Conservation (phyloP, 2,113 vertebrate species). For the Casuarius casuarius region DNA sequence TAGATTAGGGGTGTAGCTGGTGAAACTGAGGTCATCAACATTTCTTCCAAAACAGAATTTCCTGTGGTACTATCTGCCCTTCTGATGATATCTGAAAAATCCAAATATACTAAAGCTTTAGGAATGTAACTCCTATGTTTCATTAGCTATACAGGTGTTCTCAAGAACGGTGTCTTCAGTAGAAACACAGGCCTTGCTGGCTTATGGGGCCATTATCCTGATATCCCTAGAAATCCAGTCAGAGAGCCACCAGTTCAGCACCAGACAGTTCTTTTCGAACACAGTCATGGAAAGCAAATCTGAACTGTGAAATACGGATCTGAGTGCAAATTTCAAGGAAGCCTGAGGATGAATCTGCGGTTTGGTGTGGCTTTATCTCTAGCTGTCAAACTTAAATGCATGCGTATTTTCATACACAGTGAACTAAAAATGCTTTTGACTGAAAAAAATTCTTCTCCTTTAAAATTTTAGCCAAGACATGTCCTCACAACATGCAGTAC, state of each 20-base stretch:
- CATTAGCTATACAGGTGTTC: neutral
- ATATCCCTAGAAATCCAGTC: neutral
- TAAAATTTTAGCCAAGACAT: conserved; percentile 76
- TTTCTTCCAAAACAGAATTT: neutral
- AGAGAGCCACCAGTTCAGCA: neutral
- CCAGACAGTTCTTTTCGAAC: neutral
- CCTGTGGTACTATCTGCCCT: neutral
- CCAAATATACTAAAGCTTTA: neutral
- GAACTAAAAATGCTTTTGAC: neutral
- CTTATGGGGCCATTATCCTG: neutral
- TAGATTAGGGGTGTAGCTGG: neutral
- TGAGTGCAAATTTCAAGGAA: neutral
- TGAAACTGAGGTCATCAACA: neutral
- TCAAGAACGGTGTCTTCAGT: neutral
- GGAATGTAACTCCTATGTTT: neutral
- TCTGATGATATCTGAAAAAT: neutral
- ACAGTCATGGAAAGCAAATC: neutral
- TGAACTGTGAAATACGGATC: neutral
- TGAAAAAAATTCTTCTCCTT: neutral
- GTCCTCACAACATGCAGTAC: conserved; percentile 82
- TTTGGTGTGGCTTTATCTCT: neutral
- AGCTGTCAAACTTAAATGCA: neutral
- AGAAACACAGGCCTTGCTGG: neutral
- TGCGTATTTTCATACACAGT: neutral
- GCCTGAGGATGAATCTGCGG: neutral